These are phyloP conservation scores for Calliphora vicina DNA, from an alignment of 1,140 invertebrate genomes.

Conservation along the genomic window DNA sequence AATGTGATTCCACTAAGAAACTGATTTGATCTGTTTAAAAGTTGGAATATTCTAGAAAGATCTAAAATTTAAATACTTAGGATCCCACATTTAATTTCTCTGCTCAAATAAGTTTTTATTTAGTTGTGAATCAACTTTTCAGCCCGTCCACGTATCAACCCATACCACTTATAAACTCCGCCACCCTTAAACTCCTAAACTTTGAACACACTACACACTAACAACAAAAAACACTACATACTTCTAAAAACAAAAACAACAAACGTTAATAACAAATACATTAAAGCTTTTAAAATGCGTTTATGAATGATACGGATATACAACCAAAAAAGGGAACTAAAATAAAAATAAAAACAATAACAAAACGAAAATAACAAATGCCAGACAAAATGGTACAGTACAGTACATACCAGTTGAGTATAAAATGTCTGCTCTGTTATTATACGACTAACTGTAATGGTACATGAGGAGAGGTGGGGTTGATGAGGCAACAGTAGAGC, in stretches of 20 bases:
- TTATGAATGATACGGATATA: slow-evolving; percentile 1
- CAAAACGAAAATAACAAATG: no score
- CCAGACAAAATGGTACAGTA: slow-evolving; percentile 9
- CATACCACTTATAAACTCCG: background rate
- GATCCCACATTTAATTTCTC: no score
- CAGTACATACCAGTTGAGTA: background rate
- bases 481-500: background rate
- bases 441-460: background rate
- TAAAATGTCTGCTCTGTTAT: background rate
- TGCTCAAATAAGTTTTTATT: no score
- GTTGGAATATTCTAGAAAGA: no score
- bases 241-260: background rate
- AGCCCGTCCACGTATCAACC: background rate
- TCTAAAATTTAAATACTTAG: no score
- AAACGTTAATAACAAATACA: background rate
- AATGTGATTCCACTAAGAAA: no score
- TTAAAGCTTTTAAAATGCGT: slow-evolving; percentile 27
- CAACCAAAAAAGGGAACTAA: background rate
- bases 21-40: no score
- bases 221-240: background rate
- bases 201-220: background rate
- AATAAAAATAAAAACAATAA: slow-evolving; percentile 11
- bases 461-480: background rate
- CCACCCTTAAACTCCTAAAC: background rate
- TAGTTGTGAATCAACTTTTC: no score